phyloP scores from a whole-genome alignment of 2,113 vertebrate species.

The Mustela lutreola region DNA sequence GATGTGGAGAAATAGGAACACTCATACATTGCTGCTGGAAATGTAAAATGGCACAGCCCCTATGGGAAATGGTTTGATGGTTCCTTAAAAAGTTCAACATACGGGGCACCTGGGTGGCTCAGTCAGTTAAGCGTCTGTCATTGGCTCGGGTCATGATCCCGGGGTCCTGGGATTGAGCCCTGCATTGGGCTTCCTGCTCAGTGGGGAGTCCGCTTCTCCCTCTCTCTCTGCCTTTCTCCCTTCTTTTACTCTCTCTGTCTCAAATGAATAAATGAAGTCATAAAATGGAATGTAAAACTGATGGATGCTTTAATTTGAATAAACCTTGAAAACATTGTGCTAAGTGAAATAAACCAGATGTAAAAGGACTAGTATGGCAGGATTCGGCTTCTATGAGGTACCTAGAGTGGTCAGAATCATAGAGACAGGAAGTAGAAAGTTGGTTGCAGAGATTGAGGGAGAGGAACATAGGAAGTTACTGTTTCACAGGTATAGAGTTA shows the following conservation, averaged over 20 bases:
- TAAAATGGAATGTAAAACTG: background rate
- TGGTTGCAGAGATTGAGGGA: background rate
- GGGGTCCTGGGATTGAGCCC: too few relatives aligned
- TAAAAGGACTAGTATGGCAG: background rate
- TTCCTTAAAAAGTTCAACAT: background rate
- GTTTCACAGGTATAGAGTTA: background rate
- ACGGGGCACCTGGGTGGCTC: too few relatives aligned
- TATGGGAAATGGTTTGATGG: background rate
- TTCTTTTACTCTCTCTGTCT: background rate
- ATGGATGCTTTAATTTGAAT: background rate
- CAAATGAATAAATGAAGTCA: background rate
- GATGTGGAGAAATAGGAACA: background rate
- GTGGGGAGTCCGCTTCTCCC: background rate
- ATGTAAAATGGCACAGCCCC: background rate
- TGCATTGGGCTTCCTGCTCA: too few relatives aligned
- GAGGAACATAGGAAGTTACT: background rate
- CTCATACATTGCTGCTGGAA: background rate
- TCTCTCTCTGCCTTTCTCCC: background rate
- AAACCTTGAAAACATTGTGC: background rate
- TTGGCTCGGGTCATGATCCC: too few relatives aligned
- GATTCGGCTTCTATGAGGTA: background rate
- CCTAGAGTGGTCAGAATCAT: background rate
- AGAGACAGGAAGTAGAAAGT: background rate
- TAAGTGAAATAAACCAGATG: background rate
- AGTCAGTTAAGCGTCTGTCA: too few relatives aligned